Evolutionary conservation across 2,113 vertebrate genomes (phyloP).

Genomic region (Hippocampus zosterae): DNA sequence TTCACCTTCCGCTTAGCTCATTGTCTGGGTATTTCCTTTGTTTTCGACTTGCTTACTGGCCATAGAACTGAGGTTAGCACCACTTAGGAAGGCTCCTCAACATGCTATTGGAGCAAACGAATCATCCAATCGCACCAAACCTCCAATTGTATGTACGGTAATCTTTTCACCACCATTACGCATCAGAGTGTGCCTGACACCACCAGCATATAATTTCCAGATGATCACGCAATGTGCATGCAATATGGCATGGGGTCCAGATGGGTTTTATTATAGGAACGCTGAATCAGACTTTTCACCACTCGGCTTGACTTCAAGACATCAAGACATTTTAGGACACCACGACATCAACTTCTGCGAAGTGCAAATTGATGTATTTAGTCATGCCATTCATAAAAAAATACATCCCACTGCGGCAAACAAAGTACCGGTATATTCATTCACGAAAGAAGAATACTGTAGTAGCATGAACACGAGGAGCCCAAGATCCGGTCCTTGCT

Average conservation of each 20-base stretch:
- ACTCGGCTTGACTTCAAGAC: slow-evolving; percentile 43
- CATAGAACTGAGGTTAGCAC: slow-evolving; percentile 12
- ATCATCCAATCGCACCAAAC: slow-evolving; percentile 26
- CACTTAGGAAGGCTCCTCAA: slow-evolving; percentile 24
- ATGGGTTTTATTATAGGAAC: slow-evolving; percentile 63
- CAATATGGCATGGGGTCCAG: slow-evolving; percentile 25
- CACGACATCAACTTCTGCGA: slow-evolving; percentile 16
- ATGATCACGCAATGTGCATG: slow-evolving; percentile 29
- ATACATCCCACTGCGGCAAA: background rate
- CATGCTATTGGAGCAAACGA: slow-evolving; percentile 7
- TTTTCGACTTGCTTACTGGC: background rate
- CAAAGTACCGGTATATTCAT: background rate
- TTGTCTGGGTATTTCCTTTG: slow-evolving; percentile 30
- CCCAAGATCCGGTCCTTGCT: background rate
- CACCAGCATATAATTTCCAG: slow-evolving; percentile 43
- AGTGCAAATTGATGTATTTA: background rate
- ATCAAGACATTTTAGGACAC: slow-evolving; percentile 47
- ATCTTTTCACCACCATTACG: slow-evolving; percentile 42
- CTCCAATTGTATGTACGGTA: slow-evolving; percentile 25
- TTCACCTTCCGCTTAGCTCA: slow-evolving; percentile 39
- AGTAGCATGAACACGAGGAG: background rate
- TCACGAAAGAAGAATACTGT: background rate
- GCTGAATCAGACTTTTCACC: slow-evolving; percentile 41
- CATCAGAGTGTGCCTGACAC: slow-evolving; percentile 1
- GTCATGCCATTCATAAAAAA: background rate